Conservation (phyloP, 2,113 vertebrate genomes). For the Pionites leucogaster region DNA sequence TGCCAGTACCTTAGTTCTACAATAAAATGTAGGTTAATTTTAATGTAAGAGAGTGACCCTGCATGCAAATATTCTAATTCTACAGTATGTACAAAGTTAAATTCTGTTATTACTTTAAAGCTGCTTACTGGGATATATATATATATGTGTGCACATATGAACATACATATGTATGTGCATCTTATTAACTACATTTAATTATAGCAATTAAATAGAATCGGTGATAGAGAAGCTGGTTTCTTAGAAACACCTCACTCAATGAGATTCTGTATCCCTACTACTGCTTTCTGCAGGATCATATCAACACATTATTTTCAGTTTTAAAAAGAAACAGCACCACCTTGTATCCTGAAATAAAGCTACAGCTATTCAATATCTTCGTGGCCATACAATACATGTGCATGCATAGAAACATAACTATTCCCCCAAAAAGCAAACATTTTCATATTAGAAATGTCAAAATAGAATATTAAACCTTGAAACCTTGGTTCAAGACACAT, state of each 20-base stretch:
- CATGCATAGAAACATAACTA: background rate
- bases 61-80: background rate
- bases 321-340: constrained; percentile 76
- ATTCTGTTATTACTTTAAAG: constrained; percentile 13
- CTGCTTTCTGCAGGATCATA: background rate
- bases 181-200: background rate
- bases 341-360: constrained; percentile 71
- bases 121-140: background rate
- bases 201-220: constrained; percentile 9
- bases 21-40: background rate
- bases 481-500: background rate
- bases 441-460: background rate
- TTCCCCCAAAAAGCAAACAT: background rate
- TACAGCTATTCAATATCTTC: constrained; percentile 49
- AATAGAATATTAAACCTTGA: background rate
- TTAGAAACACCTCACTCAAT: background rate
- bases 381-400: background rate
- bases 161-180: background rate
- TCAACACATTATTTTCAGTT: constrained; percentile 39
- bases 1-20: background rate
- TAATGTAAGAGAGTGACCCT: background rate
- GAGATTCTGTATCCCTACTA: background rate
- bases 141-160: background rate
- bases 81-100: background rate
- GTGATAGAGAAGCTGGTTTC: background rate